Conservation (phyloP, 2,888 invertebrate species). For the Cheiracanthium punctorium region DNA sequence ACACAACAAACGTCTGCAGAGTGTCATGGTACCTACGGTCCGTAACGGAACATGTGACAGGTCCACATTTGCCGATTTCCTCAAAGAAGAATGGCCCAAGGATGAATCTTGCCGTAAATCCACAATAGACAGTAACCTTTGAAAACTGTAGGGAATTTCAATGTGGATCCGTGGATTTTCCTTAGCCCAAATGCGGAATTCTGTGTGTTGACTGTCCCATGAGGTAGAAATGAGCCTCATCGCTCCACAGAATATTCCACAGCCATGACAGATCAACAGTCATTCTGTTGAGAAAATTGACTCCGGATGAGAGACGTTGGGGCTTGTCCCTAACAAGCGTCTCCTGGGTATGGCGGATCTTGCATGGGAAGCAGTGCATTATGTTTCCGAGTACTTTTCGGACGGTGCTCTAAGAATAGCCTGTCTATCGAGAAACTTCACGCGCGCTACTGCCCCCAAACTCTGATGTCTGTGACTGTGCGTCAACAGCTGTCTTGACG, state of each 20-base stretch:
- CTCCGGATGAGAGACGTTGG: neutral
- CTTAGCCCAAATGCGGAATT: neutral
- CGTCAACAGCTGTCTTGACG: no score
- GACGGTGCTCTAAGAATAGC: neutral
- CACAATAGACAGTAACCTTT: slow-evolving; percentile 13
- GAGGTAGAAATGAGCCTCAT: neutral
- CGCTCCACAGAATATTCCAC: no score
- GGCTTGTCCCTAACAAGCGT: neutral
- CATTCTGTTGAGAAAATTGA: no score
- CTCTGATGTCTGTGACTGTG: no score
- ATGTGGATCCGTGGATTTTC: no score
- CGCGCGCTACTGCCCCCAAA: no score
- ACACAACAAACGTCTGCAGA: slow-evolving; percentile 14
- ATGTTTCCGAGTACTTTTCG: slow-evolving; percentile 15
- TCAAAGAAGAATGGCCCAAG: no score
- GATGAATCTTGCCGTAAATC: slow-evolving; percentile 13
- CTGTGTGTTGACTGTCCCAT: neutral
- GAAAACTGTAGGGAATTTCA: slow-evolving; percentile 2
- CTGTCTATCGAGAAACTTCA: no score
- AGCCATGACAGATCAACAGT: no score
- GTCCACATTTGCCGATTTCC: no score
- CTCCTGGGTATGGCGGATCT: no score
- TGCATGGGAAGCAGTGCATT: neutral
- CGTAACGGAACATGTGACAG: no score
- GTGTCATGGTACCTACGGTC: slow-evolving; percentile 7